Percentiles rank a stretch among this genome's conserved stretches.
Conservation (phyloP, 2,113 vertebrate species). For the Ramphastos sulfuratus region DNA sequence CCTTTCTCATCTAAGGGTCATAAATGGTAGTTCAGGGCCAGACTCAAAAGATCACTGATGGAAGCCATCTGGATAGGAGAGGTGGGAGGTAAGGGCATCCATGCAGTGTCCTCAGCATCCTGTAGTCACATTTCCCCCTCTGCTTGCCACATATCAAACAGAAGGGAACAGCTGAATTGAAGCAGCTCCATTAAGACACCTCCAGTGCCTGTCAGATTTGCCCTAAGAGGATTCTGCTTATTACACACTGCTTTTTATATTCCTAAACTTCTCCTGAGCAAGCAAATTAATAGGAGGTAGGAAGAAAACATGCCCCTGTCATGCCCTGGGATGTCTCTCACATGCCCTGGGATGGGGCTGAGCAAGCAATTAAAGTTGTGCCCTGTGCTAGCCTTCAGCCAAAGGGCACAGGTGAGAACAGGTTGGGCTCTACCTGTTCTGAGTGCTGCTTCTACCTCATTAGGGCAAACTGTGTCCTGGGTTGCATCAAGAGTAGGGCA, state of each 20-base stretch:
- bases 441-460: not conserved
- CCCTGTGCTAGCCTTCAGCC: not conserved
- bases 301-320: not conserved
- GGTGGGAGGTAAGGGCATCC: not conserved
- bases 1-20: slow-evolving; percentile 6
- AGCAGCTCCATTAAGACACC: not conserved
- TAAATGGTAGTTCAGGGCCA: not conserved
- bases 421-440: not conserved
- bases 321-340: not conserved
- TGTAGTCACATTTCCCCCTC: not conserved
- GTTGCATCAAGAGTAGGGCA: no score
- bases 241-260: slow-evolving; percentile 7
- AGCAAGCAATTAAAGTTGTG: not conserved
- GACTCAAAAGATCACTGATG: not conserved
- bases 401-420: not conserved
- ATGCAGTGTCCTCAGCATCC: not conserved
- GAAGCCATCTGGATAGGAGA: not conserved
- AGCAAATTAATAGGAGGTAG: not conserved
- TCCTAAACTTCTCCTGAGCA: not conserved
- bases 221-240: slow-evolving; percentile 42
- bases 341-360: slow-evolving; percentile 20
- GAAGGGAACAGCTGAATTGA: slow-evolving; percentile 34
- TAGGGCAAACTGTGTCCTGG: not conserved
- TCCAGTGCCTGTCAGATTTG: slow-evolving; percentile 30
- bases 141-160: not conserved